A percentile compares a stretch with the other conserved stretches of the same genome.
Evolutionary conservation across 2,113 vertebrate species (phyloP).

Genomic region (Numenius arquata): DNA sequence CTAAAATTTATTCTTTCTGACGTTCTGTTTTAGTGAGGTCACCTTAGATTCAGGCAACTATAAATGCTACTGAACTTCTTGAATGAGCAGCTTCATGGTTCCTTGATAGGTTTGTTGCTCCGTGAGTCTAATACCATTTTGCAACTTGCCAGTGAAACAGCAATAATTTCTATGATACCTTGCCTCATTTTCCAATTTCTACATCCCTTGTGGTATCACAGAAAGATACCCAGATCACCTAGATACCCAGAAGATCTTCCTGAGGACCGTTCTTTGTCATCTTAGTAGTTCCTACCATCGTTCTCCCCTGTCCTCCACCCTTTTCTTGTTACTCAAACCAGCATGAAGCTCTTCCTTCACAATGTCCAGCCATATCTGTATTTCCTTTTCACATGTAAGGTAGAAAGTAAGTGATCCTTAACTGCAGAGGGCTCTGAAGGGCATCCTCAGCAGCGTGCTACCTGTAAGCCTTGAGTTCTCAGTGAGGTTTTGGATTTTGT

Average conservation of each 20-base stretch:
- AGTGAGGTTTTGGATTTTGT: neutral
- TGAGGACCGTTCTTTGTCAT: neutral
- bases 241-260: neutral
- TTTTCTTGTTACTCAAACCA: neutral
- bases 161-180: neutral
- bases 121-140: neutral
- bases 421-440: slow-evolving; percentile 17
- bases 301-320: neutral
- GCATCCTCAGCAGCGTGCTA: neutral
- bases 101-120: neutral
- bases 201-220: neutral
- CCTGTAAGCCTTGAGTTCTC: slow-evolving; percentile 28
- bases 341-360: neutral
- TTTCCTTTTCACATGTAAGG: neutral
- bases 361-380: neutral
- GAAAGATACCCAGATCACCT: neutral
- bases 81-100: neutral
- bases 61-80: neutral
- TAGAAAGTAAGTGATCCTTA: neutral
- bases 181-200: neutral
- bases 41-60: neutral
- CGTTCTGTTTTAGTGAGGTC: neutral
- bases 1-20: neutral
- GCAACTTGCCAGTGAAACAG: neutral
- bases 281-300: neutral